phyloP scores from a whole-genome alignment of 35 echinoderm and acorn worm species.

The Ophioderma brevispina region DNA sequence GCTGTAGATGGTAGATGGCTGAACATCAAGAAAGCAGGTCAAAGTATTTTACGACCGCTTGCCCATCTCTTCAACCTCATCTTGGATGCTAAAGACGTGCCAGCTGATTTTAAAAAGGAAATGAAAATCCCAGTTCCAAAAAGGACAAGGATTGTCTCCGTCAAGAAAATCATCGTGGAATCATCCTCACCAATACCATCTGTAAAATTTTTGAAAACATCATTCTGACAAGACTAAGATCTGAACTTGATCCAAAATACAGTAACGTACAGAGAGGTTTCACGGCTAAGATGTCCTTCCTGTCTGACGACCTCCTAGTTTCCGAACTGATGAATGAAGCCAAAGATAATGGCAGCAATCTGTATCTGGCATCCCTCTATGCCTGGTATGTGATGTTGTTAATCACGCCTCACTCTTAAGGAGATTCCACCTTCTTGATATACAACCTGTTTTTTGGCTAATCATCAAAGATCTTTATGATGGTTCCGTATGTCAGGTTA shows the following conservation, averaged over 20 bases:
- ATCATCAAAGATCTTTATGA: not conserved
- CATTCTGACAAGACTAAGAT: not conserved
- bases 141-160: not conserved
- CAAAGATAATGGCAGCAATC: not conserved
- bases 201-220: not conserved
- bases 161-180: not conserved
- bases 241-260: not conserved
- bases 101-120: not conserved
- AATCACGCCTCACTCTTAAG: not conserved
- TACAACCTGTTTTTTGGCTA: not conserved
- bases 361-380: not conserved
- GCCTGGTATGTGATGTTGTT: not conserved
- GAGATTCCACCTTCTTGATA: not conserved
- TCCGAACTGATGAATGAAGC: not conserved
- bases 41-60: not conserved
- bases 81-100: not conserved
- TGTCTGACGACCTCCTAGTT: not conserved
- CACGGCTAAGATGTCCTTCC: not conserved
- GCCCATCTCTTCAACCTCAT: not conserved
- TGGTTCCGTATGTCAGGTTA: not conserved
- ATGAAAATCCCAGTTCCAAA: not conserved
- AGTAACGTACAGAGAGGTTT: not conserved
- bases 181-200: not conserved
- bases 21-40: conserved; percentile 2
- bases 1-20: not conserved